Conservation (phyloP, 2,113 vertebrate species). For the Odobenus rosmarus region DNA sequence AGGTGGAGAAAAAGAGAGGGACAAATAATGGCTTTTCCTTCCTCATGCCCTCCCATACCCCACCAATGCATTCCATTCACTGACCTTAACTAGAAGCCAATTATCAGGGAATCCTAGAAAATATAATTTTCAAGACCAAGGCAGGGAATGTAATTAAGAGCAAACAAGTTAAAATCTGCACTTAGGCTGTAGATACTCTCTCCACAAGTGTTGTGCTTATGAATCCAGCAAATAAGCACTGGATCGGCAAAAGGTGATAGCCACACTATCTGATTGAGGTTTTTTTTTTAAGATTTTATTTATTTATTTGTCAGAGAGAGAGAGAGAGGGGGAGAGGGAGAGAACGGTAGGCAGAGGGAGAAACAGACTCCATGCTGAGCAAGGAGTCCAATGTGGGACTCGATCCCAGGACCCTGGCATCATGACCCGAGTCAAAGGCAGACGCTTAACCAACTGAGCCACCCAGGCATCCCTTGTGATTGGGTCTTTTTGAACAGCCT, state of each 20-base stretch:
- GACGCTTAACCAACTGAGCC: too few relatives aligned
- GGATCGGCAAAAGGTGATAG: background rate
- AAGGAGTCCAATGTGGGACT: too few relatives aligned
- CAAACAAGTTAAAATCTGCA: background rate
- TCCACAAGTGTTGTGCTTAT: background rate
- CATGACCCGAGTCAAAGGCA: too few relatives aligned
- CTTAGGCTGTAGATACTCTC: background rate
- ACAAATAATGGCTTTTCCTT: background rate
- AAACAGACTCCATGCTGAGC: too few relatives aligned
- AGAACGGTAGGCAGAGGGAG: too few relatives aligned
- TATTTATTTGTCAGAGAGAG: too few relatives aligned
- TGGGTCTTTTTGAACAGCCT: background rate
- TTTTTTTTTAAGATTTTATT: background rate
- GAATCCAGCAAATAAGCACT: background rate
- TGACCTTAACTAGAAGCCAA: background rate
- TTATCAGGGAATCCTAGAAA: background rate
- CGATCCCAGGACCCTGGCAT: too few relatives aligned
- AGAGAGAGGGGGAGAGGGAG: too few relatives aligned
- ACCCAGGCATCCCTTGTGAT: too few relatives aligned
- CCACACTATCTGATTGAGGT: background rate
- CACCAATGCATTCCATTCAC: background rate
- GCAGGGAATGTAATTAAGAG: background rate
- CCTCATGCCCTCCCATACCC: rapidly evolving
- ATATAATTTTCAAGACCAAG: background rate
- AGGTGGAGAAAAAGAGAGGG: background rate